phyloP scores from a whole-genome alignment of 2,797 vertebrate species.

The Trachops cirrhosus region DNA sequence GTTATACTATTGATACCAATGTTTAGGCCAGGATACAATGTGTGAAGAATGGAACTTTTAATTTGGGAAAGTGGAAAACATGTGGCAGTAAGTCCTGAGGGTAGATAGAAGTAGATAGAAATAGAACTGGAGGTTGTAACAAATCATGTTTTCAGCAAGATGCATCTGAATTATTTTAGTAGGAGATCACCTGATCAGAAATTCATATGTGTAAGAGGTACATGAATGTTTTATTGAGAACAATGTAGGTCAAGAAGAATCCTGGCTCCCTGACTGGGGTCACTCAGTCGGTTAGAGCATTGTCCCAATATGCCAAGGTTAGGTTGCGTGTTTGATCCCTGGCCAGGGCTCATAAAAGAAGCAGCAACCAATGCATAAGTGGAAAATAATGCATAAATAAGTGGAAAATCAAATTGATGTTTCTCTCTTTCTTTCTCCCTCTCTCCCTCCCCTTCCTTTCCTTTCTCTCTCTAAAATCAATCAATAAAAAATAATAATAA shows the following conservation, averaged over 20 bases:
- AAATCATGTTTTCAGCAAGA: slow-evolving; percentile 5
- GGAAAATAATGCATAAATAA: too few relatives aligned
- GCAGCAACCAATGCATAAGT: neutral
- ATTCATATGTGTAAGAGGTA: neutral
- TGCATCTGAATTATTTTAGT: neutral
- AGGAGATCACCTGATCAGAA: neutral
- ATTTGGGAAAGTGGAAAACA: neutral
- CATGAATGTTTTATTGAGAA: neutral
- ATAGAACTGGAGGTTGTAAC: neutral
- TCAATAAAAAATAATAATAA: neutral
- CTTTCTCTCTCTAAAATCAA: neutral
- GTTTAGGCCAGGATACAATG: neutral
- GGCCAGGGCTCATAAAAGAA: neutral
- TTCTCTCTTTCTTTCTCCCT: neutral
- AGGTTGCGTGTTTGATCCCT: neutral
- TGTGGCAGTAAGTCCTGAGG: neutral
- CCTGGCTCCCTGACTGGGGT: neutral
- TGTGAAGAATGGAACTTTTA: neutral
- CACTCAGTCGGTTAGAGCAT: neutral
- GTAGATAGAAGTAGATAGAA: neutral
- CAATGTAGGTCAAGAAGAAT: neutral
- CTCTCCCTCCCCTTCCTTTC: neutral
- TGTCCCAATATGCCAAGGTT: too few relatives aligned
- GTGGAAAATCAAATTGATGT: neutral
- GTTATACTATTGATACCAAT: neutral